Base-by-base conservation (phyloP, 2,797 vertebrate genomes). In the Harpagifer antarcticus region DNA sequence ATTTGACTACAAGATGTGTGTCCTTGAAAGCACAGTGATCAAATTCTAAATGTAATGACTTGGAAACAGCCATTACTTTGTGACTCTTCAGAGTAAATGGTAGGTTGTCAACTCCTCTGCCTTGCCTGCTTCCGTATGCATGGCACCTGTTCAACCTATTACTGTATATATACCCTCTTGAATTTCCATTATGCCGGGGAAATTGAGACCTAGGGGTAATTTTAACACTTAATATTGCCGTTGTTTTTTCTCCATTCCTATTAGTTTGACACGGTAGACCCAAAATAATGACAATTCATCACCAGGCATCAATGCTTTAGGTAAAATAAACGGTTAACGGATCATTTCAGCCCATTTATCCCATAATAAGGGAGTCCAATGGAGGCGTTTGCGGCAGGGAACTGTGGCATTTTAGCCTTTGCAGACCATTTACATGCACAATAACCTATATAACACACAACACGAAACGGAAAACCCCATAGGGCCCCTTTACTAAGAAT, bases 81-180 rank as follows among this genome's bases (percentile, higher is more conserved):
- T 65, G 71, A 66, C 64, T 82, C 65, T 73, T 79, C 14, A 44
- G 48, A 44, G 48, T 60, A 83, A 87, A 86, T 78, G 33, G 79
- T 72, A 68, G 58, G 72, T 77, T 87, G 79, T 86, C 81, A 82
- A 19, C 53, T 69, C 42, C 10, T 63, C 74, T 17, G 47, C 71
- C 64, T 49, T 57, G 54, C 78, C 69, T 75, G 68, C 66, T 71
- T 76, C 49, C 72, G 74, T 75, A 82, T 75, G 59, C 84, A 79
- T 70, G 78, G 73, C 71, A 88, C 63, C 72, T 80, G 70, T 79
- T 86, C 78, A 89, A 68, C 44, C 78, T 48, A 74, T 67, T 68
- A 80, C 76, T 63, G 59, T 72, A 75, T 47, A 69, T 54, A n/a
- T n/a, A 20, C 31, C 31, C 67, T 76, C 57, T 68, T 75, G 67